Evolutionary conservation across 2,797 vertebrate species (phyloP), one percentile per base, ranked within the genome.

Genomic region (Cossypha niveicapilla): DNA sequence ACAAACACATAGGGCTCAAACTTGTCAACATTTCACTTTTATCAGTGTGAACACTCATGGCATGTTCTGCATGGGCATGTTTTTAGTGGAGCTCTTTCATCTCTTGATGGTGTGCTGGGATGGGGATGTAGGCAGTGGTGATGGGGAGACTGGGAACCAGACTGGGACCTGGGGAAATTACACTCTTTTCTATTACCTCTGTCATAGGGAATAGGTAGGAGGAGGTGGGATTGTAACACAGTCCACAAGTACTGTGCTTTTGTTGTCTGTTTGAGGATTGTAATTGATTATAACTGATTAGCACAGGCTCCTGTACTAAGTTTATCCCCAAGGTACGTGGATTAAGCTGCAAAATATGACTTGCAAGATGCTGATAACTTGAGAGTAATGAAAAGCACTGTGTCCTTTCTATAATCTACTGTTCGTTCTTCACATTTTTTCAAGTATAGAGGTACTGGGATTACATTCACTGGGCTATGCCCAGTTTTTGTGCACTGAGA

Each of bases 311-410:
- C 53, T 51, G 18, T 23, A 35, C 13, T 67, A 35, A 62, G 27
- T 23, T 11, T 58, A 15, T 39, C 25, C 50, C 11, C 35, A 35
- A 5, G 1, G 3, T 3, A 12, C 0, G 0, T n/a, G 51, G 44
- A 51, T 76, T 70, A 62, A 79, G 14, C 18, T 58, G 35, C 35
- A 82, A 82, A 91, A 82, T 44, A 27, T 4, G 51, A 57, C 30
- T 62, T 32, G 18, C 17, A 63, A 74, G 65, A 44, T 74, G 60
- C 16, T 30, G 37, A 27, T 56, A 12, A 9, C 18, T 30, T 42
- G 7, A 44, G 48, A 45, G 44, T 14, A 79, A 61, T 1, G 6
- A 76, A 83, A 78, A 39, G 12, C 44, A 41, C 50, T 0, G 0
- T 44, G 18, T 41, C 28, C 41, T 7, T 70, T 72, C 58, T 56